phyloP scores from a whole-genome alignment of 2,888 invertebrate genomes.

The Drosophila acutilabella region DNA sequence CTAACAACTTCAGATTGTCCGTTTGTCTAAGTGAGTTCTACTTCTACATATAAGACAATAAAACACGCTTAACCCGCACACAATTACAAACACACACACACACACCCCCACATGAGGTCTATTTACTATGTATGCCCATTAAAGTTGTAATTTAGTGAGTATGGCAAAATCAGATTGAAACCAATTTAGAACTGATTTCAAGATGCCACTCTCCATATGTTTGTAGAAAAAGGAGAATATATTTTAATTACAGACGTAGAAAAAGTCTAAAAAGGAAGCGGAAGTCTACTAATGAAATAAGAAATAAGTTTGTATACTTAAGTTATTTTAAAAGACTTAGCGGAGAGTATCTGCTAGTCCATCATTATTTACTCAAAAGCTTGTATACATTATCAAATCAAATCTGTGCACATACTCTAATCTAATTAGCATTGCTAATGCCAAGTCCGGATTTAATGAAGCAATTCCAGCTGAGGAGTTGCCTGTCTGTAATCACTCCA shows the following conservation, averaged over 20 bases:
- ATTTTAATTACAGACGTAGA: too few relatives aligned
- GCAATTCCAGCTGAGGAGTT: conserved; percentile 11
- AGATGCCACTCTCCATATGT: conserved; percentile 26
- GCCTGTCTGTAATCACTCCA: conserved; percentile 18
- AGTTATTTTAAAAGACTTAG: too few relatives aligned
- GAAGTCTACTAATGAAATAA: too few relatives aligned
- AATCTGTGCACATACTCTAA: conserved; percentile 12
- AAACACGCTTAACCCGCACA: conserved; percentile 19
- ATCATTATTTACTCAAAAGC: not conserved
- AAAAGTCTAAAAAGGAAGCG: too few relatives aligned
- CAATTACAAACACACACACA: conserved; percentile 7
- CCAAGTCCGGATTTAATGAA: conserved; percentile 8
- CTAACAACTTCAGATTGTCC: conserved; percentile 61
- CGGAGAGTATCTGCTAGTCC: conserved; percentile 1
- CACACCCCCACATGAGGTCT: not conserved
- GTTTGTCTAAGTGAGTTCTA: conserved; percentile 34
- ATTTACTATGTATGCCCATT: conserved; percentile 26
- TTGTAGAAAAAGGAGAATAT: not conserved
- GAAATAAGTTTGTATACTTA: too few relatives aligned
- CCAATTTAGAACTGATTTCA: conserved; percentile 30
- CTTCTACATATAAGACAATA: conserved; percentile 50
- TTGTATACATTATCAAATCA: not conserved
- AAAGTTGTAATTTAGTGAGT: conserved; percentile 38
- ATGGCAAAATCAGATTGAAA: conserved; percentile 41
- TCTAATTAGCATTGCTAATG: conserved; percentile 12